Conservation (phyloP, 2,888 invertebrate species). For the Yponomeuta evonymella region DNA sequence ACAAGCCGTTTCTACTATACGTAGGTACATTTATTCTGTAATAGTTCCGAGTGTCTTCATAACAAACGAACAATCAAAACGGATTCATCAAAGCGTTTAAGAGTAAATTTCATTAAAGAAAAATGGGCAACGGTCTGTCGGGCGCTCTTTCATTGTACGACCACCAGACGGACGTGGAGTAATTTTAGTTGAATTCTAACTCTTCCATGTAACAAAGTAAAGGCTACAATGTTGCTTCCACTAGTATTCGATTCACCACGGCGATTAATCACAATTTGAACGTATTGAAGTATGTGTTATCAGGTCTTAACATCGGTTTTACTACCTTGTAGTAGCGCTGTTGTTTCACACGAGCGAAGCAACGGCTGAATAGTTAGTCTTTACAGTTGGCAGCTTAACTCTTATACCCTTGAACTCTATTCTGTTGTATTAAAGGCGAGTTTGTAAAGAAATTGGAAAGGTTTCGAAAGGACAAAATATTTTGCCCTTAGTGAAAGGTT, state of each 20-base stretch:
- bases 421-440: no score
- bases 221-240: not conserved
- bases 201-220: not conserved
- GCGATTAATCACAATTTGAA: constrained; percentile 69
- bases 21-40: not conserved
- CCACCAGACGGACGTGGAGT: not conserved
- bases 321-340: constrained; percentile 40
- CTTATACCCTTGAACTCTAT: no score
- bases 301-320: constrained; percentile 26
- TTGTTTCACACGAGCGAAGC: constrained; percentile 39
- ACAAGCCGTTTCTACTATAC: no score
- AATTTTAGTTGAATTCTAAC: not conserved
- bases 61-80: not conserved
- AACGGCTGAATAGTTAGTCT: no score
- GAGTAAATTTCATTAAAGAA: constrained; percentile 1
- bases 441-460: no score
- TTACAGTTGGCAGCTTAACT: no score
- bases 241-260: constrained; percentile 3
- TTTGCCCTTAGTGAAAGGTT: no score
- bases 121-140: not conserved
- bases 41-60: not conserved
- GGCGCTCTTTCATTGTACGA: not conserved
- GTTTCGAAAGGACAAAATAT: no score
- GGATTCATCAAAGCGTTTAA: constrained; percentile 15
- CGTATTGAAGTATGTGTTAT: constrained; percentile 56